Base-by-base conservation (phyloP, 2,888 invertebrate species). In the Harpalus rubripes region DNA sequence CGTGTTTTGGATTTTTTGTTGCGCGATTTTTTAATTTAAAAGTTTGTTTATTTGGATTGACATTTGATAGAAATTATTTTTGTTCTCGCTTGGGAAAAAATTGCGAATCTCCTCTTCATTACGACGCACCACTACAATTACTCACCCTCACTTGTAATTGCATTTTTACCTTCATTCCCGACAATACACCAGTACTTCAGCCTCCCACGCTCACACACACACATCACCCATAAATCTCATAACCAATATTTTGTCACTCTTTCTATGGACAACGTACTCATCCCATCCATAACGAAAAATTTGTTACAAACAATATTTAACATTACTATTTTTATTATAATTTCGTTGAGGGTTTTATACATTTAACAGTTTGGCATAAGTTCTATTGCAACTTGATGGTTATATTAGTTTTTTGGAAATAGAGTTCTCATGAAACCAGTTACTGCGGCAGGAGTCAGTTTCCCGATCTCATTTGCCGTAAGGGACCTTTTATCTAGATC, bases 1-100 rank as follows among this genome's bases (percentile, higher is more conserved):
- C 78, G 58, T 78, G 56, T 74, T 74, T 74, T 74, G 74, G 74
- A 74, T 74, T 74, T 74, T 52, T 74, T 74, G 68, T 74, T 74
- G 26, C 41, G 74, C 26, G 78, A 78, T 56, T 78, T 78, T 74
- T 74, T 74, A 74, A 74, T 74, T 74, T 74, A 74, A 74, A 74
- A 74, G 44, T 74, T 74, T 74, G 72, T 74, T 74, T 74, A 74
- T 74, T 44, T 74, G 72, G 72, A 74, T 74, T 74, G 72, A 74
- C 72, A 74, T 74, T 74, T 74, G 72, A 44, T 74, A 74, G 72
- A 74, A 74, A 74, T 74, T 74, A 74, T 74, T 74, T 74, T 74
- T 74, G 72, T 44, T 68, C 68, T 68, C 68, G 68, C 68, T 68
- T 68, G 39, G 68, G 68, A 26, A 68, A 52, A 68, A 68, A 68